A percentile compares a stretch with the other conserved stretches of the same genome.
Conservation (phyloP, 2,888 invertebrate species). For the Lissonota sp. region DNA sequence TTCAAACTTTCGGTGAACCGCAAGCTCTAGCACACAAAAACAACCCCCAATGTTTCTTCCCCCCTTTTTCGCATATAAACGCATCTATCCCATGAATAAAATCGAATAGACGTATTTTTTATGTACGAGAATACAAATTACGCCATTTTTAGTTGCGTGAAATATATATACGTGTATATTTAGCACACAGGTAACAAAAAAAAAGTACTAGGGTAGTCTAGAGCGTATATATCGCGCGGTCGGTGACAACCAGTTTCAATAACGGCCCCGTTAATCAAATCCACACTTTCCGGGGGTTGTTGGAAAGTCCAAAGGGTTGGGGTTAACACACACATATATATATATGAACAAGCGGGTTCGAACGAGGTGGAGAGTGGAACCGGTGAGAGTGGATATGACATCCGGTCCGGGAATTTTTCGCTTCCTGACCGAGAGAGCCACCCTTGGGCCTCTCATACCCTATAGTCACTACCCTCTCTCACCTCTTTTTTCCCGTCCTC, state of each 20-base stretch:
- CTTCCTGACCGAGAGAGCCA: constrained; percentile 43
- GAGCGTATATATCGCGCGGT: constrained; percentile 43
- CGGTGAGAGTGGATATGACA: constrained; percentile 62
- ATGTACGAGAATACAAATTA: no score
- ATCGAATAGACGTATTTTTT: no score
- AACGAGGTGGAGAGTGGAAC: constrained; percentile 39
- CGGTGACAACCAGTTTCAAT: constrained; percentile 76
- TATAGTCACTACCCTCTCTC: constrained; percentile 2
- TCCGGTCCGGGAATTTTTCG: constrained; percentile 61
- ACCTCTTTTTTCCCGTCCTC: not conserved
- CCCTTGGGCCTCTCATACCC: constrained; percentile 19
- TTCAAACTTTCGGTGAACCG: constrained; percentile 16
- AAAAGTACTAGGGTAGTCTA: constrained; percentile 7
- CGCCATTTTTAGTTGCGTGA: not conserved
- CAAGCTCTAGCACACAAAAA: constrained; percentile 7
- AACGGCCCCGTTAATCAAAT: constrained; percentile 78
- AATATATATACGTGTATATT: not conserved
- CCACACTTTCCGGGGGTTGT: constrained; percentile 69
- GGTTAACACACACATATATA: constrained; percentile 22
- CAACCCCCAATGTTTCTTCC: constrained; percentile 2
- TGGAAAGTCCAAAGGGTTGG: constrained; percentile 40
- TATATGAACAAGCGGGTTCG: constrained; percentile 11
- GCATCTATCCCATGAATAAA: not conserved
- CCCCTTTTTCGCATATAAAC: not conserved
- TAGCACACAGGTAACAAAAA: constrained; percentile 9